phyloP scores from a whole-genome alignment of 2,113 vertebrate species.

The Thryonomys swinderianus region DNA sequence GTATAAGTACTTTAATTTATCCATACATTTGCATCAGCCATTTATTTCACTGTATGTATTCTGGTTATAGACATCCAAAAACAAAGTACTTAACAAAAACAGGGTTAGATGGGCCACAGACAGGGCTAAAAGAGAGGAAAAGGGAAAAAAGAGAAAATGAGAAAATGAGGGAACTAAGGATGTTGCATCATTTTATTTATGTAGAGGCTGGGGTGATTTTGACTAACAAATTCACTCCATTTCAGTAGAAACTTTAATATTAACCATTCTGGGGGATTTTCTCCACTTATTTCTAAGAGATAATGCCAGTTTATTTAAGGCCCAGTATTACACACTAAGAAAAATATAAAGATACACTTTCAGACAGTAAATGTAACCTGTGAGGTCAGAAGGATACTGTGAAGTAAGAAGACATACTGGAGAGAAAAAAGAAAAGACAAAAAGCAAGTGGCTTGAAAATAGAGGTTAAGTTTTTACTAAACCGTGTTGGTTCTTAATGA shows the following conservation, averaged over 20 bases:
- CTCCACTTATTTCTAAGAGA: background rate
- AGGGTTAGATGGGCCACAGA: background rate
- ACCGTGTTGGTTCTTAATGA: conserved; percentile 17
- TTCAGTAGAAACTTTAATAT: conserved; percentile 20
- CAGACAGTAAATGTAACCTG: conserved; percentile 6
- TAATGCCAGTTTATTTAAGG: conserved; percentile 45
- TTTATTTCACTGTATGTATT: background rate
- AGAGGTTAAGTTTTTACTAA: conserved; percentile 50
- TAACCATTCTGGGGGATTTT: background rate
- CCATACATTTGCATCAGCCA: background rate
- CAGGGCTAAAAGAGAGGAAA: background rate
- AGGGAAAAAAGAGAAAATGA: fast-evolving
- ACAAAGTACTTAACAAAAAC: conserved; percentile 22
- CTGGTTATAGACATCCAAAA: background rate
- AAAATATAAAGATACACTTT: background rate
- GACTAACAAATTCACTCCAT: background rate
- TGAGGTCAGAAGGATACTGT: background rate
- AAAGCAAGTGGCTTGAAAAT: conserved; percentile 27
- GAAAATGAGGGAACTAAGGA: background rate
- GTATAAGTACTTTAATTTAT: background rate
- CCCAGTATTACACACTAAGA: background rate
- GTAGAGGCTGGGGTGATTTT: background rate
- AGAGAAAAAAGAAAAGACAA: background rate
- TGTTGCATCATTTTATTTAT: background rate
- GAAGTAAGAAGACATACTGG: conserved; percentile 12